Conservation (phyloP, 23 tunicate species). For the Ascidia mentula region DNA sequence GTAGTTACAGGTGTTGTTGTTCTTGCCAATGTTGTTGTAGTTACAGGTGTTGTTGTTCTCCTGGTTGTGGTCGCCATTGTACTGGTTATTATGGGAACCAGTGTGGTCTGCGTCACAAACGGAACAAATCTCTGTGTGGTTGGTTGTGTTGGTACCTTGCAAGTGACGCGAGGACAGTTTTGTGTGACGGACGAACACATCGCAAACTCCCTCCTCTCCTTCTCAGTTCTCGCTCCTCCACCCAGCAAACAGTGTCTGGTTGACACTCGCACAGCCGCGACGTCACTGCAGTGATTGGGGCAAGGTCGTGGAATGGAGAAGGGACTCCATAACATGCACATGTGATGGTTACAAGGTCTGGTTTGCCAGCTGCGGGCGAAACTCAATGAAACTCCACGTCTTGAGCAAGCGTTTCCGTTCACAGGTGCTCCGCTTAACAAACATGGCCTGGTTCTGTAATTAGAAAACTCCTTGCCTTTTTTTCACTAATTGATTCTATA, state of each 20-base stretch:
- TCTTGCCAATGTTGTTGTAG: not conserved
- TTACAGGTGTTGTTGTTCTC: slow-evolving; percentile 4
- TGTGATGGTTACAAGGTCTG: not conserved
- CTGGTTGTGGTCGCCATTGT: not conserved
- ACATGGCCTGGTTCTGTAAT: not conserved
- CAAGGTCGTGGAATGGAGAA: not conserved
- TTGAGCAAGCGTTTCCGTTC: not conserved
- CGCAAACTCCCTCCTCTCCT: not conserved
- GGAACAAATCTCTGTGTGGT: not conserved
- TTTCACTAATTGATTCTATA: too few relatives aligned
- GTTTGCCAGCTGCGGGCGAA: not conserved
- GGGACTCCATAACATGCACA: not conserved
- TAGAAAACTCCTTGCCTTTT: not conserved
- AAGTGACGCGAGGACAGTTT: not conserved
- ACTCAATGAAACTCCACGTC: not conserved
- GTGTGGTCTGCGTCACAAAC: not conserved
- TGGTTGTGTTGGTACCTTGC: too few relatives aligned
- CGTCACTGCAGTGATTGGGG: not conserved
- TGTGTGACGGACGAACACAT: not conserved
- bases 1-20: not conserved
- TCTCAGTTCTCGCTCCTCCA: not conserved
- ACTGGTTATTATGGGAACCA: too few relatives aligned
- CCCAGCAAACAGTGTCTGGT: not conserved
- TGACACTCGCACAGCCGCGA: not conserved
- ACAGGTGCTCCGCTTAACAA: not conserved